Conservation (phyloP, 2,113 vertebrate genomes). For the Trematocara stigmaticum region DNA sequence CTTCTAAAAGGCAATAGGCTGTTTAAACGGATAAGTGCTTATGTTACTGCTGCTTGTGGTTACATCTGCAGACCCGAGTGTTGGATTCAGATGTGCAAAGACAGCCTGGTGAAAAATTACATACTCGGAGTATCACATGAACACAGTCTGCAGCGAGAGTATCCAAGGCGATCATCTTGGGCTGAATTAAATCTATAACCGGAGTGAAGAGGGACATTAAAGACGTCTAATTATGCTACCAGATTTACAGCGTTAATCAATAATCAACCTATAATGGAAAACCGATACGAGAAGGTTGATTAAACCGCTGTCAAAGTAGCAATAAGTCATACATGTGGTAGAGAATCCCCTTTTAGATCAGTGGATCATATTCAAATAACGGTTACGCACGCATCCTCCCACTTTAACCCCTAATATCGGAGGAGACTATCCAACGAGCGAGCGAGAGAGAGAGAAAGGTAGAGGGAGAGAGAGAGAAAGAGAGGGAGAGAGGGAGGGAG, state of each 20-base stretch:
- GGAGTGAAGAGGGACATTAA: not conserved
- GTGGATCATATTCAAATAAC: not conserved
- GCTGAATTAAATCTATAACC: not conserved
- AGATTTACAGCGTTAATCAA: not conserved
- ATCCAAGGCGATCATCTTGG: not conserved
- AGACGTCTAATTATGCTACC: not conserved
- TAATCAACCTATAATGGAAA: not conserved
- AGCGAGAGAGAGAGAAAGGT: not conserved
- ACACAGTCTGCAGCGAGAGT: not conserved
- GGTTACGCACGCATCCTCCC: not conserved
- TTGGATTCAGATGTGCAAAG: not conserved
- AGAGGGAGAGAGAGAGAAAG: not conserved
- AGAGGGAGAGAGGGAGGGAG: not conserved
- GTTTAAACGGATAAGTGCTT: not conserved
- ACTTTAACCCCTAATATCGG: not conserved
- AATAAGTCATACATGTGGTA: not conserved
- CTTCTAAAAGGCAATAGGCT: not conserved
- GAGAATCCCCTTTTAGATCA: not conserved
- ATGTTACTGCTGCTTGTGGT: not conserved
- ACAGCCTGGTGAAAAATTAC: not conserved
- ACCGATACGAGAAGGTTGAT: not conserved
- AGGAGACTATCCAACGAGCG: not conserved
- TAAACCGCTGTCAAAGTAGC: not conserved
- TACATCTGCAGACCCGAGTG: not conserved
- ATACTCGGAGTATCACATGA: not conserved